phyloP scores from a whole-genome alignment of 2,888 invertebrate species.

The Sericinus montela region DNA sequence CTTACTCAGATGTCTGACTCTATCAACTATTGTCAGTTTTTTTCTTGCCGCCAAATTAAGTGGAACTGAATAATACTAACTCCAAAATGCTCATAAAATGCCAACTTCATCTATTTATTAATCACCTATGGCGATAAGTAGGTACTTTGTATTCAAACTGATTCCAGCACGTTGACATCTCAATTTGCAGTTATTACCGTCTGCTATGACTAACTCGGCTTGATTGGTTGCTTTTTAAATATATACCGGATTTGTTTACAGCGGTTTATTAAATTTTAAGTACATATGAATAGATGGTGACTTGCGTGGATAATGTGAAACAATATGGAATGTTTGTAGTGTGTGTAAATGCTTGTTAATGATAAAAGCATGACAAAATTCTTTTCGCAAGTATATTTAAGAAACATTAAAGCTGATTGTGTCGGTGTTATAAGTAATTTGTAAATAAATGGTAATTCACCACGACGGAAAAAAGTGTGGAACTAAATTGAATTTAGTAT shows the following conservation, averaged over 20 bases:
- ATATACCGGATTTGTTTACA: constrained; percentile 17
- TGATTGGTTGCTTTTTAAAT: constrained; percentile 24
- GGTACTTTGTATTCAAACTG: constrained; percentile 62
- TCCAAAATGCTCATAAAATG: constrained; percentile 56
- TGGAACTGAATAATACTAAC: constrained; percentile 4
- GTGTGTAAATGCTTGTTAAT: too few species aligned
- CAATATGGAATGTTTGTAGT: too few species aligned
- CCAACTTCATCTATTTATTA: constrained; percentile 44
- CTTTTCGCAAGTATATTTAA: too few species aligned
- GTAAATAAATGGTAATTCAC: too few species aligned
- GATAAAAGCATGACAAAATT: too few species aligned
- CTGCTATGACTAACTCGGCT: constrained; percentile 26
- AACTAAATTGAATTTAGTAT: too few species aligned
- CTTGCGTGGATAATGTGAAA: constrained; percentile 12
- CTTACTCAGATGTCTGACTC: neutral
- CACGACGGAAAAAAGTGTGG: too few species aligned
- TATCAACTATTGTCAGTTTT: constrained; percentile 2
- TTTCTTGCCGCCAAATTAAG: constrained; percentile 7
- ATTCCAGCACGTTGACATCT: constrained; percentile 57
- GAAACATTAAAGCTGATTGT: too few species aligned
- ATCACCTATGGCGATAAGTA: constrained; percentile 56
- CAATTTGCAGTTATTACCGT: constrained; percentile 51
- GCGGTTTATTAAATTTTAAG: constrained; percentile 11
- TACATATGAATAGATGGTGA: constrained; percentile 5
- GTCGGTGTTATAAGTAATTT: too few species aligned